Conservation (phyloP, 2,797 vertebrate genomes). For the Melopsittacus undulatus region DNA sequence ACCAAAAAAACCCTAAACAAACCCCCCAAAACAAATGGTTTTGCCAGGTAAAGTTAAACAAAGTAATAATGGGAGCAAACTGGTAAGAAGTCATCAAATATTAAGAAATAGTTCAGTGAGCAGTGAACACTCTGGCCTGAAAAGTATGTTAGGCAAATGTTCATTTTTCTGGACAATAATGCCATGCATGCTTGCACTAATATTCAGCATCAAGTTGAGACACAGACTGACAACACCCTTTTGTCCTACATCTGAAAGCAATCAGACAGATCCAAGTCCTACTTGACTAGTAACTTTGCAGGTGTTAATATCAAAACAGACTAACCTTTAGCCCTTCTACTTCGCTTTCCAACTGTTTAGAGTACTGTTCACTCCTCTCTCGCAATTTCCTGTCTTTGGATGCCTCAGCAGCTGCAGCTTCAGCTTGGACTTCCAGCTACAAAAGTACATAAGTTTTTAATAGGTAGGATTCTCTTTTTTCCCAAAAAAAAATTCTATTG, state of each 20-base stretch:
- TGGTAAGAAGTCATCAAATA: neutral
- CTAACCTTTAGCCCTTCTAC: constrained; percentile 93
- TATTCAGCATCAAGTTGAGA: neutral
- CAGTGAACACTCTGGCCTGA: neutral
- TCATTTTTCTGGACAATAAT: neutral
- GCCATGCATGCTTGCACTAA: neutral
- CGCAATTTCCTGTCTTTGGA: constrained; percentile 95
- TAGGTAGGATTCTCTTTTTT: neutral
- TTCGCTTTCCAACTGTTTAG: constrained; percentile 93
- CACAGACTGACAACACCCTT: constrained; percentile 8
- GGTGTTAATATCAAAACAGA: constrained; percentile 54
- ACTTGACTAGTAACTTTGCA: constrained; percentile 3
- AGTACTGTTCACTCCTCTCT: constrained; percentile 93
- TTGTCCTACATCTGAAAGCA: constrained; percentile 25
- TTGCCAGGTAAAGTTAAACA: neutral
- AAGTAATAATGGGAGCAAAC: neutral
- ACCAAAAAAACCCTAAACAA: neutral
- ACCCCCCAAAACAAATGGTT: neutral
- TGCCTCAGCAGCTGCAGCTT: constrained; percentile 88
- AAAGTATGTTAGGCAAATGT: neutral
- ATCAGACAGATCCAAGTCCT: constrained; percentile 19
- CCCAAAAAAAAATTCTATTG: neutral
- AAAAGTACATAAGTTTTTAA: constrained; percentile 62
- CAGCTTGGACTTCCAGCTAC: constrained; percentile 91
- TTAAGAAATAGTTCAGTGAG: neutral